Percentiles rank a stretch among this genome's conserved stretches.
Evolutionary conservation across 2,797 vertebrate genomes (phyloP).

Genomic region (Malacoctenus gilli): DNA sequence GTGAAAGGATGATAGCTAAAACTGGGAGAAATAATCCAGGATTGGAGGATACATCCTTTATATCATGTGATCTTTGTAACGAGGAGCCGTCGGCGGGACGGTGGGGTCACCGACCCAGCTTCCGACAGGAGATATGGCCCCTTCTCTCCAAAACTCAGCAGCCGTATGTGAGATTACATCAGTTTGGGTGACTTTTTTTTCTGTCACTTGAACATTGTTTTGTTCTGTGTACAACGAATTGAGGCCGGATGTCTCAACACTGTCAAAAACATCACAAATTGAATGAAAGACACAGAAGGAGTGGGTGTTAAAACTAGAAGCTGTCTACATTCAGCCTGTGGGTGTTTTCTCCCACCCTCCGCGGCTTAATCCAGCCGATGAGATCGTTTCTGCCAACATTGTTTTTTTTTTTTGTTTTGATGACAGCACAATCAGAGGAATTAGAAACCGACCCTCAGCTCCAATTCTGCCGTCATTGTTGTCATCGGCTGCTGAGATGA

Average conservation of each 20-base stretch:
- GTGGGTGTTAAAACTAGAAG: too few species aligned
- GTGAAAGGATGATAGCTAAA: neutral
- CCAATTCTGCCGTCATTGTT: conserved; percentile 93
- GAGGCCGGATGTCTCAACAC: too few species aligned
- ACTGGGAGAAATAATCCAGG: conserved; percentile 6
- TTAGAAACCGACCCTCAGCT: conserved; percentile 84
- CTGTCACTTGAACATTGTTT: too few species aligned
- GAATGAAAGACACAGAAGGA: too few species aligned
- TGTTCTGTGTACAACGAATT: too few species aligned
- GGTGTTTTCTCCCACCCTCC: neutral
- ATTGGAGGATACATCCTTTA: neutral
- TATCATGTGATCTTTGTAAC: neutral
- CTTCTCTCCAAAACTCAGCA: too few species aligned
- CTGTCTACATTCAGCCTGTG: neutral
- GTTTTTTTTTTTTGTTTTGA: conserved; percentile 15
- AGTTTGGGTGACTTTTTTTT: too few species aligned
- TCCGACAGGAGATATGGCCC: too few species aligned
- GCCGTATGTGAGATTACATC: too few species aligned
- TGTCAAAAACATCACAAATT: too few species aligned
- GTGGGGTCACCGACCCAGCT: too few species aligned
- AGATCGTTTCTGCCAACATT: conserved; percentile 13
- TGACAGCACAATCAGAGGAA: conserved; percentile 24
- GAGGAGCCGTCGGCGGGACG: too few species aligned
- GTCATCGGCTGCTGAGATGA: conserved; percentile 89
- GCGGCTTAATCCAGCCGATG: conserved; percentile 13